Percentiles rank a stretch among this genome's conserved stretches.
Evolutionary conservation across 2,888 invertebrate genomes (phyloP).

Genomic region (Hipparchia sbordonii): DNA sequence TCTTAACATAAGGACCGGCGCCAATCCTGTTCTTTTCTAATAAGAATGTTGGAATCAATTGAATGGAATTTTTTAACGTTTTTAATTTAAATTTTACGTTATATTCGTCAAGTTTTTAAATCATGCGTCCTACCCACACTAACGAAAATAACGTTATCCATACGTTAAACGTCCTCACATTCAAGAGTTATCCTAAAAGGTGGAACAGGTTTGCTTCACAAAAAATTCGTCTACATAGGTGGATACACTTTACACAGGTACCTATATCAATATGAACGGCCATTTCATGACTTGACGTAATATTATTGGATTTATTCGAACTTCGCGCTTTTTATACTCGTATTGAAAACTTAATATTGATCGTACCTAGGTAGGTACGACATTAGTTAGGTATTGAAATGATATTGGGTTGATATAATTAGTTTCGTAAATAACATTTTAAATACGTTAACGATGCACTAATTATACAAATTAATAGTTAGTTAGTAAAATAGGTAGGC

Average conservation of each 20-base stretch:
- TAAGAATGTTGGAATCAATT: neutral
- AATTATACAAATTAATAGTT: neutral
- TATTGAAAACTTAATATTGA: too few species aligned
- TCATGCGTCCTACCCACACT: constrained; percentile 33
- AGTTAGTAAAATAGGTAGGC: neutral
- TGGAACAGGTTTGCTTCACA: constrained; percentile 45
- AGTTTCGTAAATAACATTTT: too few species aligned
- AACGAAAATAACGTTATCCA: constrained; percentile 9
- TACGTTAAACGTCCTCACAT: constrained; percentile 29
- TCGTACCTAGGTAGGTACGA: too few species aligned
- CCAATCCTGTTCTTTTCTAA: neutral
- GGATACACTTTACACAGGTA: constrained; percentile 25
- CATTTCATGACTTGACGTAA: constrained; percentile 13
- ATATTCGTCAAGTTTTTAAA: neutral
- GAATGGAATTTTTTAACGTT: neutral
- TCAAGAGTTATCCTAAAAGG: constrained; percentile 40
- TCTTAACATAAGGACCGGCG: neutral
- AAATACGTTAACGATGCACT: neutral
- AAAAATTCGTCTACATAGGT: constrained; percentile 40
- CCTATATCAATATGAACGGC: constrained; percentile 8
- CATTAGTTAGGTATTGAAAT: too few species aligned
- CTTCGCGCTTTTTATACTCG: too few species aligned
- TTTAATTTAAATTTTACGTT: neutral
- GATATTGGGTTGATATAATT: too few species aligned
- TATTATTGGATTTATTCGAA: too few species aligned